phyloP scores from a whole-genome alignment of 1,140 invertebrate species.

The Phymastichus coffea region DNA sequence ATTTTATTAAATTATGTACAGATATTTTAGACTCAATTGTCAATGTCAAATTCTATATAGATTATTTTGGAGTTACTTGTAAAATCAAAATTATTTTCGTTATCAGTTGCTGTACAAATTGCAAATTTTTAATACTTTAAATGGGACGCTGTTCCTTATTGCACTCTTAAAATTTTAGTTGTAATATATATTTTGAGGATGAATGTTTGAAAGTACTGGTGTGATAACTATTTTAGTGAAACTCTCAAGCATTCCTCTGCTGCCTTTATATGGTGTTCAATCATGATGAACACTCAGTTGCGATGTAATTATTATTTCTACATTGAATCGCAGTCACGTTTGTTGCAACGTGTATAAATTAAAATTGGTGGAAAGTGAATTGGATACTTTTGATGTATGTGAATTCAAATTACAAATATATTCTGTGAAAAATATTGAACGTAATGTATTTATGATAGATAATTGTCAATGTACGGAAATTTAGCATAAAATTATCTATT shows the following conservation, averaged over 20 bases:
- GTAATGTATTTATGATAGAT: constrained; percentile 26
- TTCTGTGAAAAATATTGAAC: constrained; percentile 22
- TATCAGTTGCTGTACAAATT: background rate
- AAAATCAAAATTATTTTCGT: constrained; percentile 9
- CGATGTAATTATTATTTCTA: constrained; percentile 20
- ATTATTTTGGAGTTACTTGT: too few relatives aligned
- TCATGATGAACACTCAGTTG: constrained; percentile 8
- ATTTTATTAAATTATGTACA: too few relatives aligned
- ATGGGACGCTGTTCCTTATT: constrained; percentile 7
- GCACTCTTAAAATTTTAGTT: constrained; percentile 4
- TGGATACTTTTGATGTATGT: constrained; percentile 24
- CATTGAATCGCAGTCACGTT: constrained; percentile 4
- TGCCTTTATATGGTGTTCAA: constrained; percentile 38
- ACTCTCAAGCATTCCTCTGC: constrained; percentile 44
- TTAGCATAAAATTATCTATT: constrained; percentile 23
- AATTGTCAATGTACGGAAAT: constrained; percentile 16
- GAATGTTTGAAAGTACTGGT: constrained; percentile 25
- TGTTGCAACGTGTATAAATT: constrained; percentile 5
- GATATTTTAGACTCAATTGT: too few relatives aligned
- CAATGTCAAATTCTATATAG: too few relatives aligned
- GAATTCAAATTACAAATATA: constrained; percentile 21
- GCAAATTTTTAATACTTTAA: constrained; percentile 1
- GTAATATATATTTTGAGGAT: constrained; percentile 9
- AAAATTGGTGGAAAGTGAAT: background rate
- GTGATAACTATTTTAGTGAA: constrained; percentile 32